phyloP scores from a whole-genome alignment of 1,140 invertebrate genomes.

The Kradibia gibbosae region DNA sequence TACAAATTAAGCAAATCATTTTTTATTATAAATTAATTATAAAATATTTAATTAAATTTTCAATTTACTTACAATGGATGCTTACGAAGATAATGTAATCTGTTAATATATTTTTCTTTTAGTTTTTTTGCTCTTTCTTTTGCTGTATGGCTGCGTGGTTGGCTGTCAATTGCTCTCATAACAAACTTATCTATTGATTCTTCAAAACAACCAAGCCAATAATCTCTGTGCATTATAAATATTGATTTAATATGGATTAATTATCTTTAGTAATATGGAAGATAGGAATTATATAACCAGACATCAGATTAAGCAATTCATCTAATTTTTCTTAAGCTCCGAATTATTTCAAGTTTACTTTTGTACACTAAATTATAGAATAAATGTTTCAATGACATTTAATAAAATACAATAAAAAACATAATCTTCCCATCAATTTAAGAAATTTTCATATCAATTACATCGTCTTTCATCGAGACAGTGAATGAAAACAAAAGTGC shows the following conservation, averaged over 20 bases:
- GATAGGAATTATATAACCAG: too few species aligned
- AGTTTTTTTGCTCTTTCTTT: slow-evolving; percentile 86
- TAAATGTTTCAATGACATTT: too few species aligned
- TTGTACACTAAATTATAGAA: too few species aligned
- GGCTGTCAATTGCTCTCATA: slow-evolving; percentile 84
- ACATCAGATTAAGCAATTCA: too few species aligned
- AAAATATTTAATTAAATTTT: slow-evolving; percentile 21
- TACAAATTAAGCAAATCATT: slow-evolving; percentile 35
- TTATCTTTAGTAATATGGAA: too few species aligned
- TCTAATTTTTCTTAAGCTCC: too few species aligned
- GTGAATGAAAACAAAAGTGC: too few species aligned
- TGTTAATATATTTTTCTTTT: slow-evolving; percentile 86
- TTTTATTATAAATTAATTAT: background rate
- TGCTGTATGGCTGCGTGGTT: slow-evolving; percentile 81
- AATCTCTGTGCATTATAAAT: slow-evolving; percentile 76
- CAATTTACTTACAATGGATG: slow-evolving; percentile 83
- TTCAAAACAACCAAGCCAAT: slow-evolving; percentile 94
- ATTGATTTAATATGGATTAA: background rate
- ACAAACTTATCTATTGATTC: slow-evolving; percentile 85
- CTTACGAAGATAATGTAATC: slow-evolving; percentile 83
- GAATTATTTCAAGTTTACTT: too few species aligned
- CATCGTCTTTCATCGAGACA: too few species aligned
- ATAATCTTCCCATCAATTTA: too few species aligned
- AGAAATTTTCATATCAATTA: too few species aligned
- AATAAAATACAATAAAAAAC: too few species aligned